Conservation (phyloP, 2,888 invertebrate genomes). For the Hypomecis atomaria region DNA sequence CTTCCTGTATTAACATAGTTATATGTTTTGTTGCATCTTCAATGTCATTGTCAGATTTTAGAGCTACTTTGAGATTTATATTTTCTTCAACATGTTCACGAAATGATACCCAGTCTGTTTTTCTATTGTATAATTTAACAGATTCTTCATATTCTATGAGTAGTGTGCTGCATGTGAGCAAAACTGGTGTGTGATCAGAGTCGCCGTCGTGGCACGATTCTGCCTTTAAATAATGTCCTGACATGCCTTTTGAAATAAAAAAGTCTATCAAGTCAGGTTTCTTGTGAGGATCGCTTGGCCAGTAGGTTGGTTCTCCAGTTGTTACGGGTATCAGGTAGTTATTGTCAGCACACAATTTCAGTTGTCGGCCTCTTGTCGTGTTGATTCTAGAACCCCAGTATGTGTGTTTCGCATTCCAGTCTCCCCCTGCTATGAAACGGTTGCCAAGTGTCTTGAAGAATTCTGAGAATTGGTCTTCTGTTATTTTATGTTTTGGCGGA, state of each 20-base stretch:
- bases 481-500: neutral
- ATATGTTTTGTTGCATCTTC: conserved; percentile 5
- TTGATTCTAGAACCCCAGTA: too few relatives aligned
- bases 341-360: neutral
- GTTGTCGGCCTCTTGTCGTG: too few relatives aligned
- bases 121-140: neutral
- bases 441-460: too few relatives aligned
- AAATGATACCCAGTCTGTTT: neutral
- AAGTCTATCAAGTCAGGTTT: neutral
- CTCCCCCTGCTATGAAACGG: too few relatives aligned
- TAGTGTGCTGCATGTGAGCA: neutral
- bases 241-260: neutral
- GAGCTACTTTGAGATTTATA: neutral
- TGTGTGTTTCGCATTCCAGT: too few relatives aligned
- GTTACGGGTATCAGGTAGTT: neutral
- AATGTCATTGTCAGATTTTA: neutral
- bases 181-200: conserved; percentile 2
- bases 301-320: neutral
- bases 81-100: neutral
- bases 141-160: conserved; percentile 1
- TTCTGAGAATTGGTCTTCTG: neutral
- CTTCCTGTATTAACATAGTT: neutral
- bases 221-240: neutral
- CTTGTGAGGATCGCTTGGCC: neutral
- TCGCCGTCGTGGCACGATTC: conserved; percentile 5